A percentile compares a stretch with the other conserved stretches of the same genome.
phyloP scores from a whole-genome alignment of 2,888 invertebrate species.

The Pyralis farinalis region DNA sequence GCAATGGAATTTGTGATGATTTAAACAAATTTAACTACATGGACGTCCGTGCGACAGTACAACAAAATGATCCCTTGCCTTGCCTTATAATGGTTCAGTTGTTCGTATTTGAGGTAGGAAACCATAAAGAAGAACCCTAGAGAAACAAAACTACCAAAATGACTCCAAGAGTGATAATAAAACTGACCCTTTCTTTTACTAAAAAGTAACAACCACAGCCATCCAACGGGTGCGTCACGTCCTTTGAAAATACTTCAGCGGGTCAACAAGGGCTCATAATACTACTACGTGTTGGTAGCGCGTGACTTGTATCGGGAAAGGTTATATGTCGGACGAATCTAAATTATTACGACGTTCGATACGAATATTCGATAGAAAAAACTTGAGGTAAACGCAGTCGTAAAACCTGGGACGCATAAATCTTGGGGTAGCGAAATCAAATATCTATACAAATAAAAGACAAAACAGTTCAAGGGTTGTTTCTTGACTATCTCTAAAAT shows the following conservation, averaged over 20 bases:
- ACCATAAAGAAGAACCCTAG: no score
- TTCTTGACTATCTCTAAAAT: no score
- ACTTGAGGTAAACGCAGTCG: slow-evolving; percentile 3
- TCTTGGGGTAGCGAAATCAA: neutral
- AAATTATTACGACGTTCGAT: no score
- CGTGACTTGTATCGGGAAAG: slow-evolving; percentile 23
- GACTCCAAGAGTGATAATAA: slow-evolving; percentile 27
- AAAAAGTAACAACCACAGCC: slow-evolving; percentile 46
- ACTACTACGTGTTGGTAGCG: slow-evolving; percentile 20
- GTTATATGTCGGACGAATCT: slow-evolving; percentile 7
- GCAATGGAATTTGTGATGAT: no score
- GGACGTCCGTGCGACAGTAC: no score
- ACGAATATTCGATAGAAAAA: slow-evolving; percentile 15
- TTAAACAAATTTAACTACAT: no score
- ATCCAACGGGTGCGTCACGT: slow-evolving; percentile 30
- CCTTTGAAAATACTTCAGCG: slow-evolving; percentile 35
- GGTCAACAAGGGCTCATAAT: slow-evolving; percentile 29
- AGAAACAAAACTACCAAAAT: slow-evolving; percentile 12
- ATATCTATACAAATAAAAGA: no score
- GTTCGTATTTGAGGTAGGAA: no score
- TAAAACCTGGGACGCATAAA: neutral
- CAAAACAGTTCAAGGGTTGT: no score
- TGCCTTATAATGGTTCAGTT: no score
- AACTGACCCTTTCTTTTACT: slow-evolving; percentile 47
- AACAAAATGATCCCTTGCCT: no score